Evolutionary conservation across 35 echinoderm and acorn worm genomes (phyloP).

Genomic region (Diadema setosum): DNA sequence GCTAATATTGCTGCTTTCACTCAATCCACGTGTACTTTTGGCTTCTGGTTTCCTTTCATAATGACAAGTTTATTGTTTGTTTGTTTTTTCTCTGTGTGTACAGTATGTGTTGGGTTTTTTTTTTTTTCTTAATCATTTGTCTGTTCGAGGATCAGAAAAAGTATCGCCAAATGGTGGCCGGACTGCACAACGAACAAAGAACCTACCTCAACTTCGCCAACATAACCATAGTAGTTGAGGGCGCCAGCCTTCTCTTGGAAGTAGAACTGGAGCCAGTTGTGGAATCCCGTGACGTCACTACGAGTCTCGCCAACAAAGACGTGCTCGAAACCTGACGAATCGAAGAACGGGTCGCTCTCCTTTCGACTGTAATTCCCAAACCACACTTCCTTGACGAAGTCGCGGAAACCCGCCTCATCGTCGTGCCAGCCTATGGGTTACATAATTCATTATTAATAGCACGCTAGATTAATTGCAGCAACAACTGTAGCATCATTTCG

Average conservation of each 20-base stretch:
- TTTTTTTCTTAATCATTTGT: too few species aligned
- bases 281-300: slow-evolving; percentile 63
- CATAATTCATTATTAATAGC: too few species aligned
- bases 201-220: slow-evolving; percentile 34
- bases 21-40: too few species aligned
- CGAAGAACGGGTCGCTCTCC: slow-evolving; percentile 51
- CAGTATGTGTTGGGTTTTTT: too few species aligned
- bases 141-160: too few species aligned
- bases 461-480: too few species aligned
- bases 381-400: background rate
- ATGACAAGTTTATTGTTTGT: background rate
- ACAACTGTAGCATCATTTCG: too few species aligned
- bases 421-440: background rate
- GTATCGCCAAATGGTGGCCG: too few species aligned
- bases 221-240: slow-evolving; percentile 65
- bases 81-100: too few species aligned
- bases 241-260: slow-evolving; percentile 33
- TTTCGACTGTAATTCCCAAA: slow-evolving; percentile 17
- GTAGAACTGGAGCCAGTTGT: slow-evolving; percentile 86
- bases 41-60: too few species aligned
- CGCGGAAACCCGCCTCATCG: background rate
- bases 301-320: slow-evolving; percentile 79
- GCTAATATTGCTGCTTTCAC: too few species aligned
- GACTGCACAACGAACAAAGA: too few species aligned
- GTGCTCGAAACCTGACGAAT: slow-evolving; percentile 94